phyloP scores from a whole-genome alignment of 1,140 invertebrate genomes.

The Hestina assimilis region DNA sequence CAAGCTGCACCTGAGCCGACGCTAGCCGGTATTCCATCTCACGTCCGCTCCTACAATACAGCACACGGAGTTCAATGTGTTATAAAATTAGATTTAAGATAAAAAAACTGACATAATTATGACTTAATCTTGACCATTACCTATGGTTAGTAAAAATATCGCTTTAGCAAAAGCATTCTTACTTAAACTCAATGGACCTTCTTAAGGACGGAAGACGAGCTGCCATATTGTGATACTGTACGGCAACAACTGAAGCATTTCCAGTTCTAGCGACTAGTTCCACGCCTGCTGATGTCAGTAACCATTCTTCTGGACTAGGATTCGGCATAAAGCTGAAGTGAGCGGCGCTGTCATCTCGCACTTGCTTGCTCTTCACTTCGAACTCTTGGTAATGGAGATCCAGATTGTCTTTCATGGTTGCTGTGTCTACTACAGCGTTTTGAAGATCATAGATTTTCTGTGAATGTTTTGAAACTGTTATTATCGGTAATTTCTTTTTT shows the following conservation, averaged over 20 bases:
- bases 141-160: background rate
- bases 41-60: slow-evolving; percentile 52
- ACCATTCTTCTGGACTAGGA: slow-evolving; percentile 48
- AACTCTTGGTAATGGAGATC: slow-evolving; percentile 52
- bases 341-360: slow-evolving; percentile 48
- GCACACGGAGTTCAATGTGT: too few species aligned
- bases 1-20: slow-evolving; percentile 58
- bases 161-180: slow-evolving; percentile 24
- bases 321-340: slow-evolving; percentile 51
- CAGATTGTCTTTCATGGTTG: slow-evolving; percentile 48
- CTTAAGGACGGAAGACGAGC: slow-evolving; percentile 60
- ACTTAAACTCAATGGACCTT: slow-evolving; percentile 63
- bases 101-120: too few species aligned
- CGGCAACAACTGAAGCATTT: slow-evolving; percentile 52
- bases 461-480: too few species aligned
- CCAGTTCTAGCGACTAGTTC: slow-evolving; percentile 48
- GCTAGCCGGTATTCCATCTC: slow-evolving; percentile 58
- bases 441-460: slow-evolving; percentile 74
- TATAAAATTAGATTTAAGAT: too few species aligned
- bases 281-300: slow-evolving; percentile 51
- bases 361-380: slow-evolving; percentile 47
- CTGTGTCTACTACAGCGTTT: slow-evolving; percentile 56
- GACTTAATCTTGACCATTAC: background rate
- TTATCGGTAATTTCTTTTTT: too few species aligned
- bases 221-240: slow-evolving; percentile 57